Evolutionary conservation across 2,888 invertebrate genomes (phyloP), one percentile per base, ranked within the genome.

Genomic region (Amphipoea lucens): DNA sequence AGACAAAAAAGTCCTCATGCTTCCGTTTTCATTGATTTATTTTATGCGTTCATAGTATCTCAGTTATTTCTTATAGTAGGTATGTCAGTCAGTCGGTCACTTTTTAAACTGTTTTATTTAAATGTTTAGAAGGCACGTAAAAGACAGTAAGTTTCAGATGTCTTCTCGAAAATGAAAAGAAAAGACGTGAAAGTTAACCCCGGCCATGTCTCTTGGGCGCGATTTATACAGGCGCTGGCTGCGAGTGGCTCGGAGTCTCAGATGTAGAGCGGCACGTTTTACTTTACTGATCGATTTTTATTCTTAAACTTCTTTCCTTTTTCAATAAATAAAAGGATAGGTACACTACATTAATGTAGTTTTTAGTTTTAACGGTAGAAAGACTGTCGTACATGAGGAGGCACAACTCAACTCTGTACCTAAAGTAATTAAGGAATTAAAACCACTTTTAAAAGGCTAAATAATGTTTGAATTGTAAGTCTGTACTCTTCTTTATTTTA

Each of bases 121-220:
- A 9, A 57, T 17, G 23, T 11, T 74, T 67, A 11, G 9, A 42
- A 17, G n/a, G 4, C 20, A 66, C 7, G 20, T 40, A 69, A 42
- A 57, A 20, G 11, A 65, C 6, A 14, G 36, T 12, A 14, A 84
- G 29, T 72, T 63, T 9, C 11, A 57, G 14, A 83, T 48, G 29
- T 40, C 9, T 60, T 72, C 14, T 67, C 4, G 54, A 63, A 70
- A 66, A 83, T 66, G 20, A 51, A 68, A 68, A 63, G 54, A 63
- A 68, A 57, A 60, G 48, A 79, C 36, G 72, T 84, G 63, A 73
- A 84, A 79, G 60, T 79, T 69, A 72, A 73, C n/a, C n/a, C 36
- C 60, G 17, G 14, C 42, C 36, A 54, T 29, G 85, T 82, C 82
- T 84, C 82, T 23, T 12, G 80, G 79, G 84, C 51, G 57, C 68